These are phyloP conservation scores for Temnopleurus reevesii DNA, from an alignment of 53 echinoderm and acorn worm species.

Conservation along the genomic window DNA sequence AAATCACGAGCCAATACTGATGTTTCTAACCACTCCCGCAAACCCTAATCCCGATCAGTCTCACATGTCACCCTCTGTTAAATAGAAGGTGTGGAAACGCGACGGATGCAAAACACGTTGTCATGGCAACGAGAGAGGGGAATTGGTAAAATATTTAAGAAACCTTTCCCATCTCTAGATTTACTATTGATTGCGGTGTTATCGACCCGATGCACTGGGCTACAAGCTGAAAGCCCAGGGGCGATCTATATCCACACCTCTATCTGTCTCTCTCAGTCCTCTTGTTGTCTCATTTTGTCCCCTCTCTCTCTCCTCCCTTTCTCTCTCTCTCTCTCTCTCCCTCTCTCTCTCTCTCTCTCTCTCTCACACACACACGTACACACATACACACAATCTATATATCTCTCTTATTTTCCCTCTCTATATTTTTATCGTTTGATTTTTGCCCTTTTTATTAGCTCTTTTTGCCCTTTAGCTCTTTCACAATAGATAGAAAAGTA, in stretches of 20 bases:
- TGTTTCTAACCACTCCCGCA: not conserved
- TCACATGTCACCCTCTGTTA: not conserved
- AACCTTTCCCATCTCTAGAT: not conserved
- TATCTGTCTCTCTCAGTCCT: not conserved
- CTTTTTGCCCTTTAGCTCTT: too few species aligned
- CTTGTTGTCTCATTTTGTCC: too few species aligned
- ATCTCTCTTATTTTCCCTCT: too few species aligned
- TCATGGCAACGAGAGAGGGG: not conserved
- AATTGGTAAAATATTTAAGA: slow-evolving; percentile 13
- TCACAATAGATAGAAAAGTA: too few species aligned
- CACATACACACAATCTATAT: too few species aligned
- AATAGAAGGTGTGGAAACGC: not conserved
- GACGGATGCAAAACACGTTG: not conserved
- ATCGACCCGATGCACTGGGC: not conserved
- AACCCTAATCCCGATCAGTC: not conserved
- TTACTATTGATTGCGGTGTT: not conserved
- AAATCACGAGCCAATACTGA: not conserved
- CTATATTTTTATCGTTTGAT: too few species aligned
- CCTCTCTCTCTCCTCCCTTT: too few species aligned
- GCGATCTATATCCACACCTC: too few species aligned
- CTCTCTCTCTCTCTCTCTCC: not conserved
- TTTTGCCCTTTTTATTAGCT: too few species aligned
- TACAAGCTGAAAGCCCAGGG: not conserved
- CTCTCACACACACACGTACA: too few species aligned
- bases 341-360: too few species aligned